phyloP scores from a whole-genome alignment of 2,113 vertebrate species.

The Rhegmatorhina hoffmannsi region DNA sequence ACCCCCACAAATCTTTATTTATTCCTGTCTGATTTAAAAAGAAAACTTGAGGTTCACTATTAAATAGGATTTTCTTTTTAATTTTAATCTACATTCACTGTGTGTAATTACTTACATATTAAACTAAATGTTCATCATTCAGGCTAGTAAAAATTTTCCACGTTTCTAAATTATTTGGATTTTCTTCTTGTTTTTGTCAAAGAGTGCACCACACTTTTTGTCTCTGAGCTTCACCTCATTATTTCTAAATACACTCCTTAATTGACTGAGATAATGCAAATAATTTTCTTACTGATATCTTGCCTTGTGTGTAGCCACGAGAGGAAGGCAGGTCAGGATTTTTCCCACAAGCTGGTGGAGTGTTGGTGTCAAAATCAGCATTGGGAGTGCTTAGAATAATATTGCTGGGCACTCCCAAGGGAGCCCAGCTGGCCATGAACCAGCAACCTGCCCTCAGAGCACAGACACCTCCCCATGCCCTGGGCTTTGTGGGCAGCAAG shows the following conservation, averaged over 20 bases:
- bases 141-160: background rate
- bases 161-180: background rate
- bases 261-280: background rate
- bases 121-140: background rate
- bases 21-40: background rate
- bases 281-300: background rate
- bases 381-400: background rate
- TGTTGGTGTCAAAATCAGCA: background rate
- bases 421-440: background rate
- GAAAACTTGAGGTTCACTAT: background rate
- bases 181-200: background rate
- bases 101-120: background rate
- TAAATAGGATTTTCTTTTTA: background rate
- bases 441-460: background rate
- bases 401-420: background rate
- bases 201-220: background rate
- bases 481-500: background rate
- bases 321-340: background rate
- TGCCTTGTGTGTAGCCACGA: background rate
- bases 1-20: background rate
- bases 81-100: background rate
- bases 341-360: fast-evolving
- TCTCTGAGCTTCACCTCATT: background rate
- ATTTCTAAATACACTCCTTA: background rate
- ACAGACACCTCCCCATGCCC: background rate